A percentile compares a stretch with the other conserved stretches of the same genome.
Evolutionary conservation across 2,888 invertebrate species (phyloP).

Genomic region (Pterostichus madidus): DNA sequence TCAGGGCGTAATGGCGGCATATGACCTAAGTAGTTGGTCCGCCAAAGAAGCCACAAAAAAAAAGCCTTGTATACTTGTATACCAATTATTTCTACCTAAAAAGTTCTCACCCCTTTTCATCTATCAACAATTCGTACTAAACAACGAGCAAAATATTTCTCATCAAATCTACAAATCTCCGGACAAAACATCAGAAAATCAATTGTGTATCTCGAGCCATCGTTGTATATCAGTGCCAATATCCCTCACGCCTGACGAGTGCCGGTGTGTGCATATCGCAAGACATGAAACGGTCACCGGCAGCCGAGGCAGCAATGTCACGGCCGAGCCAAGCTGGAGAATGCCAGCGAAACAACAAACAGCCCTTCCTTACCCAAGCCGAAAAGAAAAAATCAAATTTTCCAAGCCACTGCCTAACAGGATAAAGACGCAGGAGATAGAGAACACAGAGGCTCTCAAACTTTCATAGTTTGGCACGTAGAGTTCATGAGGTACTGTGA

Average conservation of each 20-base stretch:
- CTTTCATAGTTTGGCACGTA: no score
- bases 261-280: neutral
- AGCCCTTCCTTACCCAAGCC: neutral
- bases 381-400: conserved; percentile 55
- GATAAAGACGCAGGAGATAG: conserved; percentile 15
- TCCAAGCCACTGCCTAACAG: conserved; percentile 50
- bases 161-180: no score
- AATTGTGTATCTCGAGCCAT: neutral
- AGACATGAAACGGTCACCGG: conserved; percentile 14
- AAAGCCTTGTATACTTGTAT: no score
- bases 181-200: neutral
- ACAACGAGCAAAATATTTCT: no score
- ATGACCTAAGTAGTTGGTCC: no score
- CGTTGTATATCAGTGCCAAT: conserved; percentile 10
- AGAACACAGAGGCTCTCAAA: neutral
- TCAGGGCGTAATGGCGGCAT: no score
- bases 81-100: neutral
- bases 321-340: neutral
- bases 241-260: neutral
- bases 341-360: conserved; percentile 23
- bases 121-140: no score
- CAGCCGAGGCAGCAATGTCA: neutral
- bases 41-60: no score
- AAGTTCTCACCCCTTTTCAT: no score
- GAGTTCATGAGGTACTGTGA: no score